phyloP scores from a whole-genome alignment of 2,113 vertebrate genomes.

The Ammodytes marinus region DNA sequence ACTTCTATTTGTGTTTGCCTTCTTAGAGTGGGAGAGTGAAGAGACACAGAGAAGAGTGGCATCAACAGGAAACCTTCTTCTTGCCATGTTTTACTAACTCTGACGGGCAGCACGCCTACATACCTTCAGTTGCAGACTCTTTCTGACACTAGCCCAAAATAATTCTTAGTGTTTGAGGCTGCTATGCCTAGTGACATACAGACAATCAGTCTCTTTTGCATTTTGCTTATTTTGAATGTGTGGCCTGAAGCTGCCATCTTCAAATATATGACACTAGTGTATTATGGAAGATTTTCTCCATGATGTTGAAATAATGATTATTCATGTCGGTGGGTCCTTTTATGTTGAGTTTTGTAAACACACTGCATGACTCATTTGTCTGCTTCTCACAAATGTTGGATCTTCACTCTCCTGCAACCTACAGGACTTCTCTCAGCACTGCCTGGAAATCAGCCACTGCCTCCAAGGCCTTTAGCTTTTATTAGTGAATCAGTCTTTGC shows the following conservation, averaged over 20 bases:
- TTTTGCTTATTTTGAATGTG: slow-evolving; percentile 11
- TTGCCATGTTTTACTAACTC: slow-evolving; percentile 30
- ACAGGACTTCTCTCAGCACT: slow-evolving; percentile 17
- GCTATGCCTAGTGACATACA: neutral
- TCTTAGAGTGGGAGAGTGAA: neutral
- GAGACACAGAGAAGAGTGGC: neutral
- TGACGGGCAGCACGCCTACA: slow-evolving; percentile 19
- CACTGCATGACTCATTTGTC: slow-evolving; percentile 18
- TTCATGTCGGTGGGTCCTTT: neutral
- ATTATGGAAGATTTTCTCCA: slow-evolving; percentile 2
- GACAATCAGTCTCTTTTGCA: slow-evolving; percentile 42
- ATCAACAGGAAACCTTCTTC: neutral
- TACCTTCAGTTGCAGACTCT: neutral
- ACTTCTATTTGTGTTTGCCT: slow-evolving; percentile 31
- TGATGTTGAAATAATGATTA: neutral
- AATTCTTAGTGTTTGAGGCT: slow-evolving; percentile 22
- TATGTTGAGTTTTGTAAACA: neutral
- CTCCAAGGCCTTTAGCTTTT: slow-evolving; percentile 66
- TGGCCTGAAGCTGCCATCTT: slow-evolving; percentile 37
- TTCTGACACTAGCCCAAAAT: slow-evolving; percentile 24
- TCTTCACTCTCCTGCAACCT: slow-evolving; percentile 9
- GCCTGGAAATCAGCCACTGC: slow-evolving; percentile 57
- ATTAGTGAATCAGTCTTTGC: slow-evolving; percentile 67
- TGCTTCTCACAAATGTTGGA: slow-evolving; percentile 13
- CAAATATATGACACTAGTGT: neutral